Evolutionary conservation across 1,140 invertebrate genomes (phyloP).

Genomic region (Drosophila sechellia): DNA sequence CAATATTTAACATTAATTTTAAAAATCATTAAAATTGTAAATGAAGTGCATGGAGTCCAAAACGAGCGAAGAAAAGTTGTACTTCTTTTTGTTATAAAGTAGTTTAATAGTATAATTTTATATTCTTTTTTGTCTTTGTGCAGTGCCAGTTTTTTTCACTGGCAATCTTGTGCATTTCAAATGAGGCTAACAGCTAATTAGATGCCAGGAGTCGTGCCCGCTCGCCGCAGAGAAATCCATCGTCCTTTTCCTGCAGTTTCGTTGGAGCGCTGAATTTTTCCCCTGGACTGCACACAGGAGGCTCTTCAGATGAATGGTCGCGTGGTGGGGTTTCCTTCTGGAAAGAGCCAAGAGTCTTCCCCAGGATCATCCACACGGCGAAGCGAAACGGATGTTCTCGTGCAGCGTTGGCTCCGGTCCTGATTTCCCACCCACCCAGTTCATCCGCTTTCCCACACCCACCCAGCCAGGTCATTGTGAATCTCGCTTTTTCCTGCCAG

Average conservation of each 20-base stretch:
- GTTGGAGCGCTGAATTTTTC: constrained; percentile 58
- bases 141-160: constrained; percentile 14
- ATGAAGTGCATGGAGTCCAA: background rate
- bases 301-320: constrained; percentile 27
- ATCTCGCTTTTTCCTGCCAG: constrained; percentile 35
- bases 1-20: too few relatives aligned
- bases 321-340: background rate
- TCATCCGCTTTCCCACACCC: constrained; percentile 5
- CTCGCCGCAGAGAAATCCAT: background rate
- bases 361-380: constrained; percentile 72
- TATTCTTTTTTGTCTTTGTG: background rate
- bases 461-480: constrained; percentile 34
- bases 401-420: constrained; percentile 52
- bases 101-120: background rate
- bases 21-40: too few relatives aligned
- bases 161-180: constrained; percentile 62
- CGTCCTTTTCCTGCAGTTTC: constrained; percentile 5
- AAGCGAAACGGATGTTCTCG: constrained; percentile 70
- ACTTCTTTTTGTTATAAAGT: background rate
- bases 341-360: background rate
- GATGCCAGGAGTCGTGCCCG: constrained; percentile 38
- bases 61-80: too few relatives aligned
- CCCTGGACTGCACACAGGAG: constrained; percentile 40
- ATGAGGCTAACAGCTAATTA: constrained; percentile 75
- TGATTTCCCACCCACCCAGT: constrained; percentile 1